Evolutionary conservation across 2,797 vertebrate genomes (phyloP).

Genomic region (Telmatherina bonti): DNA sequence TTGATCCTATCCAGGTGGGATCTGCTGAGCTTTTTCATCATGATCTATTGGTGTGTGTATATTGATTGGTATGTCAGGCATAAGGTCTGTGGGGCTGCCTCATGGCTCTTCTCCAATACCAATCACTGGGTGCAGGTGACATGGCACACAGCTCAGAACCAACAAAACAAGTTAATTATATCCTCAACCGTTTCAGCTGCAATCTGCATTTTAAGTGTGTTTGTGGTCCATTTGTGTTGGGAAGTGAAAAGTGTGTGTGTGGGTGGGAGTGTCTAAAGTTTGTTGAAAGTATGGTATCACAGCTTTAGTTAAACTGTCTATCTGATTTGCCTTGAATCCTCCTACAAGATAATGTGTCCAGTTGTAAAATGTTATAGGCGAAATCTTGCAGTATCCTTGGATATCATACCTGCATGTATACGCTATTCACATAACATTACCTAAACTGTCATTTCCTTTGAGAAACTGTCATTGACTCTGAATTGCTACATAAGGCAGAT

Average conservation of each 20-base stretch:
- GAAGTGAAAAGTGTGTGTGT: background rate
- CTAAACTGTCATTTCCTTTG: constrained; percentile 17
- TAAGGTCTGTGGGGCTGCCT: constrained; percentile 50
- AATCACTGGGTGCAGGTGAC: constrained; percentile 68
- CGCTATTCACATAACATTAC: constrained; percentile 37
- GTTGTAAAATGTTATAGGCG: too few relatives aligned
- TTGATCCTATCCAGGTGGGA: constrained; percentile 60
- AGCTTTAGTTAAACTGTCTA: constrained; percentile 35
- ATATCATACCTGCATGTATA: background rate
- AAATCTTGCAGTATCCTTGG: constrained; percentile 2
- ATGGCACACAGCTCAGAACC: constrained; percentile 58
- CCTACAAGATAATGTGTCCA: too few relatives aligned
- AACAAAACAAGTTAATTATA: constrained; percentile 76
- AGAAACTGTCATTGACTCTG: constrained; percentile 3
- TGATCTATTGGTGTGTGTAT: constrained; percentile 61
- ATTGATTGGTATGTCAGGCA: constrained; percentile 72
- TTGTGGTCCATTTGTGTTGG: constrained; percentile 25
- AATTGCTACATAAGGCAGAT: constrained; percentile 8
- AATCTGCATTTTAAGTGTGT: constrained; percentile 45
- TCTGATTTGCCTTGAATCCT: constrained; percentile 43
- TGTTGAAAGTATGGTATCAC: constrained; percentile 23
- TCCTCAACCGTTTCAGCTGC: constrained; percentile 66
- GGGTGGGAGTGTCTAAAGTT: constrained; percentile 3
- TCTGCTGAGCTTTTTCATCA: constrained; percentile 56
- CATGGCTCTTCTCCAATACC: constrained; percentile 70